These are phyloP conservation scores for Episyrphus balteatus DNA, from an alignment of 1,140 invertebrate species.

Conservation along the genomic window DNA sequence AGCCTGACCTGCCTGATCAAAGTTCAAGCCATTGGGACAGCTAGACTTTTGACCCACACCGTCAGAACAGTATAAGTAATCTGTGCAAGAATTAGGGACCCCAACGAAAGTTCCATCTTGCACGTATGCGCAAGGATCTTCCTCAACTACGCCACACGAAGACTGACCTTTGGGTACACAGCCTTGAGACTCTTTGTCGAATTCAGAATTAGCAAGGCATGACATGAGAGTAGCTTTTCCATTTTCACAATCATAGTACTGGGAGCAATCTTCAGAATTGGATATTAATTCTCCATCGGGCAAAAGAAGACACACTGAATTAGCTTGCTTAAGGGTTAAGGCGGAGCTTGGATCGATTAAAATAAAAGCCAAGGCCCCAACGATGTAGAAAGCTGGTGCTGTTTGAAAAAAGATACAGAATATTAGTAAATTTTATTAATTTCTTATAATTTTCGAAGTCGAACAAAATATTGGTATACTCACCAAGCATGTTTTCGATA, in stretches of 20 bases:
- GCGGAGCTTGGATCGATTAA: neutral
- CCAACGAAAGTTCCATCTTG: constrained; percentile 9
- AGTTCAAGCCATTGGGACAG: constrained; percentile 15
- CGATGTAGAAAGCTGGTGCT: no score
- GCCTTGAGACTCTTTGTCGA: constrained; percentile 4
- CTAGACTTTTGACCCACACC: constrained; percentile 5
- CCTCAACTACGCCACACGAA: constrained; percentile 4
- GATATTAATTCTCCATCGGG: constrained; percentile 8
- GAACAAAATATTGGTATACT: no score
- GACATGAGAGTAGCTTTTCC: constrained; percentile 3
- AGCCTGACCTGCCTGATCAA: constrained; percentile 10
- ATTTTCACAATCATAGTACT: constrained; percentile 13
- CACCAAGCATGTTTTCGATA: no score
- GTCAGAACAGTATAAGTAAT: constrained; percentile 15
- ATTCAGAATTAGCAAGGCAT: constrained; percentile 3
- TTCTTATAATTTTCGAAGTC: no score
- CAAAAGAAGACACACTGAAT: constrained; percentile 13
- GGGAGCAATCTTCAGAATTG: constrained; percentile 11
- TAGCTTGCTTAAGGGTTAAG: constrained; percentile 4
- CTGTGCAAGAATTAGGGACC: constrained; percentile 8
- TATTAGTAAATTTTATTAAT: no score
- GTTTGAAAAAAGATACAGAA: no score
- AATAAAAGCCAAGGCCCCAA: neutral
- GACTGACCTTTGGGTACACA: constrained; percentile 1
- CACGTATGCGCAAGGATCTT: constrained; percentile 9